Evolutionary conservation across 2,888 invertebrate species (phyloP).

Genomic region (Amblyjoppa proteus): DNA sequence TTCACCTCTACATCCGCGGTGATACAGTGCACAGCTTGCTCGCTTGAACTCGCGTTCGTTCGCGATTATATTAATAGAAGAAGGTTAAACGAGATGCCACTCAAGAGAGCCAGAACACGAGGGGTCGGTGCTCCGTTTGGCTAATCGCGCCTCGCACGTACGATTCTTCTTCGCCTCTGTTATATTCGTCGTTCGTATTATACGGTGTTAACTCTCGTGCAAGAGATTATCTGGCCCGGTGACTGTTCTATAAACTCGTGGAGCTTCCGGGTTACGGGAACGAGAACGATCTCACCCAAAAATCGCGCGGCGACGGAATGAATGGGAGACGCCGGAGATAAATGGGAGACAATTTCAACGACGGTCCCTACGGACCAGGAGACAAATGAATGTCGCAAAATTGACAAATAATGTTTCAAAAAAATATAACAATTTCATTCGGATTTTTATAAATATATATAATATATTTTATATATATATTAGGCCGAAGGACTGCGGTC

Average conservation of each 20-base stretch:
- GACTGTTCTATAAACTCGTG: neutral
- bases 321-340: neutral
- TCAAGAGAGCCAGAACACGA: constrained; percentile 45
- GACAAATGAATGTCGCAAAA: neutral
- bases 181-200: neutral
- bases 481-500: neutral
- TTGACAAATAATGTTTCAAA: neutral
- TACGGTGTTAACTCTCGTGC: neutral
- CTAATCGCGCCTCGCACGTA: constrained; percentile 43
- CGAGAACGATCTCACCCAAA: neutral
- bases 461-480: neutral
- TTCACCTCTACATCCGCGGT: constrained; percentile 43
- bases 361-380: neutral
- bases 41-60: constrained; percentile 35
- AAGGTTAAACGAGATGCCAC: constrained; percentile 67
- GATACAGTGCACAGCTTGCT: neutral
- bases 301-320: neutral
- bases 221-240: constrained; percentile 1
- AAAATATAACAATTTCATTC: neutral
- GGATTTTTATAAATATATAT: neutral
- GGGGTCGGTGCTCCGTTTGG: constrained; percentile 61
- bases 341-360: neutral
- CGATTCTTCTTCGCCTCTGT: neutral
- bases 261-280: neutral
- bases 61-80: constrained; percentile 67